Base-by-base conservation (phyloP, 2,113 vertebrate genomes). In the Rattus rattus region DNA sequence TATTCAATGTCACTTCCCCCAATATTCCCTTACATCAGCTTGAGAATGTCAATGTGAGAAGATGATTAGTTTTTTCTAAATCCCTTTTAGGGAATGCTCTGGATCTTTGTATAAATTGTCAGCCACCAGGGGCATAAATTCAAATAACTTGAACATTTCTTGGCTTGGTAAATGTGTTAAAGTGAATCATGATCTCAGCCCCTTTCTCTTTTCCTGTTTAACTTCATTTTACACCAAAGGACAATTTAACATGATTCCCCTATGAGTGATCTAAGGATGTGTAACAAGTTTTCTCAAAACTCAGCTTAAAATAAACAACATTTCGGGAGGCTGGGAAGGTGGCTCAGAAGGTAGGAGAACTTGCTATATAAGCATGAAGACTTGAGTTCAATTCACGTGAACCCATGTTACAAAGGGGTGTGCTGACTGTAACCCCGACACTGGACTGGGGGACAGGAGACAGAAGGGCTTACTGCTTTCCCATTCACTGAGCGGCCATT, bases 11-110 rank as follows among this genome's bases (percentile, higher is more conserved):
- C 61, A 26, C 33, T 92, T 88, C n/a, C 52, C 52, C 56, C 76
- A 70, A 12, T 26, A 88, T 88, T n/a, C 47, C 20, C 33, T 54
- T 20, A 26, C 20, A 70, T 54, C 33, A 88, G 33, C 65, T 54
- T 59, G 36, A 94, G 54, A 49, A 77, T 69, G 39, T 85, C 92
- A 95, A 10, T 28, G 9, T 72, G 76, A 49, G 65, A 81, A 92
- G 59, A 92, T 54, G n/a, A 95, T 36, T 89, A n/a, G 85, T 84
- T 93, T 73, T 72, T 47, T 43, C 43, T 70, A 94, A 90, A 73
- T 88, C 0, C n/a, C 39, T 94, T 95, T 72, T 92, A 91, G 61
- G 75, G 85, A 92, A 92, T 88, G 10, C 4, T n/a, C 30, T 92
- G 26, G 24, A 30, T 85, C 39, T 88, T 88, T 95, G 19, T 56